Evolutionary conservation across 2,797 vertebrate species (phyloP).

Genomic region (Macropodus opercularis): DNA sequence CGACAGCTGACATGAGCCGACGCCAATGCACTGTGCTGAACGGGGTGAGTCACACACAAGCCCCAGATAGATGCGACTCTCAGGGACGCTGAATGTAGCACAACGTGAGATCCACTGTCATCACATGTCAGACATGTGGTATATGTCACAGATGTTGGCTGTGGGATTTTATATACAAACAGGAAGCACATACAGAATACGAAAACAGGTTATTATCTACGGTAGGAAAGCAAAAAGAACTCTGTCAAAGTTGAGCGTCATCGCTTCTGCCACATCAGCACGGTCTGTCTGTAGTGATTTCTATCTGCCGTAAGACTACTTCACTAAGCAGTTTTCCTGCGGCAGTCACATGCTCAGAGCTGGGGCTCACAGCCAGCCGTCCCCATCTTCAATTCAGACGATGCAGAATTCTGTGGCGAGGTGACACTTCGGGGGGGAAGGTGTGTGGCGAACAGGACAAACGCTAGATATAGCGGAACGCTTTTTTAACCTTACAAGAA

Average conservation of each 20-base stretch:
- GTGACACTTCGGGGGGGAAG: conserved; percentile 41
- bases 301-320: conserved; percentile 60
- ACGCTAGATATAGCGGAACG: neutral
- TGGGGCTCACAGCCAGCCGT: conserved; percentile 65
- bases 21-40: conserved; percentile 67
- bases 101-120: conserved; percentile 66
- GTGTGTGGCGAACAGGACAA: conserved; percentile 21
- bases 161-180: conserved; percentile 55
- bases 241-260: conserved; percentile 51
- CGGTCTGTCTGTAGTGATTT: conserved; percentile 64
- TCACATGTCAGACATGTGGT: conserved; percentile 70
- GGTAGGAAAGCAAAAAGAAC: conserved; percentile 35
- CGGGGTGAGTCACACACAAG: conserved; percentile 71
- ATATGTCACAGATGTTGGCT: conserved; percentile 70
- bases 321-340: conserved; percentile 70
- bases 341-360: conserved; percentile 65
- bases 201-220: conserved; percentile 1
- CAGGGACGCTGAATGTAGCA: conserved; percentile 53
- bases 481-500: conserved; percentile 2
- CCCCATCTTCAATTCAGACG: conserved; percentile 66
- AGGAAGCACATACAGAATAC: conserved; percentile 15
- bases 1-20: conserved; percentile 76
- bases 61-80: conserved; percentile 66
- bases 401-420: conserved; percentile 46
- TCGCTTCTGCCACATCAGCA: conserved; percentile 62